Conservation (phyloP, 2,888 invertebrate genomes). For the Ochropacha duplaris region DNA sequence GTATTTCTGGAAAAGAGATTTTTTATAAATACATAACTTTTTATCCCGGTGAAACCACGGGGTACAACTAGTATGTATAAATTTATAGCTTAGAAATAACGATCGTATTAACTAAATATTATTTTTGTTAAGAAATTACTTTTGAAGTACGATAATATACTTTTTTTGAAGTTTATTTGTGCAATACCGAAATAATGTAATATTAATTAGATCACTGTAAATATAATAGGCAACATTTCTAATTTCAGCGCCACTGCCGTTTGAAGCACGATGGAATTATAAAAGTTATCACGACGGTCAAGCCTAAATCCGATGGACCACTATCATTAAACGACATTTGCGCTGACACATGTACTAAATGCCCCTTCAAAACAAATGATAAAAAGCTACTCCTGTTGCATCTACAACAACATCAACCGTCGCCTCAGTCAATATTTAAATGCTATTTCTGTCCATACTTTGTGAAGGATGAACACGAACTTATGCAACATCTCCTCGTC, state of each 20-base stretch:
- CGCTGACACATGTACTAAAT: constrained; percentile 84
- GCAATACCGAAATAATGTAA: too few relatives aligned
- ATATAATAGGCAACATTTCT: neutral
- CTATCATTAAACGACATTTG: constrained; percentile 51
- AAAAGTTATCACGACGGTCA: constrained; percentile 84
- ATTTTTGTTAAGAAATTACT: too few relatives aligned
- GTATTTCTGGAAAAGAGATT: too few relatives aligned
- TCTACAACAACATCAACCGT: constrained; percentile 87
- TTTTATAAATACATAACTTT: too few relatives aligned
- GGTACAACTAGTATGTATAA: too few relatives aligned
- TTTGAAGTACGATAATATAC: too few relatives aligned
- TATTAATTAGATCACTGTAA: neutral
- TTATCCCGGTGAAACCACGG: too few relatives aligned
- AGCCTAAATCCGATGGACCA: constrained; percentile 70
- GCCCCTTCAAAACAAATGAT: constrained; percentile 87
- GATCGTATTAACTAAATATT: too few relatives aligned
- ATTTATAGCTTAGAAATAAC: too few relatives aligned
- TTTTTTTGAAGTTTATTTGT: too few relatives aligned
- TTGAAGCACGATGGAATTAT: constrained; percentile 90
- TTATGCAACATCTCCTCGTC: constrained; percentile 86
- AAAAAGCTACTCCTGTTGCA: constrained; percentile 84
- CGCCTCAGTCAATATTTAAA: constrained; percentile 87
- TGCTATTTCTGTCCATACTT: constrained; percentile 92
- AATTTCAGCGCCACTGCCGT: constrained; percentile 88
- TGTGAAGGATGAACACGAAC: constrained; percentile 86